These are phyloP conservation scores for Hystrix cristata DNA, from an alignment of 2,113 vertebrate genomes.

Conservation along the genomic window DNA sequence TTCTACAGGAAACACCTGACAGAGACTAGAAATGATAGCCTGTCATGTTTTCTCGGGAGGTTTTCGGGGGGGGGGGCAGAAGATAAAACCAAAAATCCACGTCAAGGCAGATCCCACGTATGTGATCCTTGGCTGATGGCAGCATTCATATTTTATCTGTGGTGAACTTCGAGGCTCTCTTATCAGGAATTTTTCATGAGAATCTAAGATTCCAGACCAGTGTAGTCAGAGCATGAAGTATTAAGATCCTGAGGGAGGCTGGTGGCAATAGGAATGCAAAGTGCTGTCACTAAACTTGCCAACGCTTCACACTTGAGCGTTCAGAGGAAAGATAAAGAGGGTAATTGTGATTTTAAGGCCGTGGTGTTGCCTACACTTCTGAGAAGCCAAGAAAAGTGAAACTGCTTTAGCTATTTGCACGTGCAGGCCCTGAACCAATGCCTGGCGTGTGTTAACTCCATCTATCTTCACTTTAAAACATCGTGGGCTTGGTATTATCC, in stretches of 20 bases:
- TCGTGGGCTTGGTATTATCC: neutral
- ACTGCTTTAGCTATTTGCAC: too few relatives aligned
- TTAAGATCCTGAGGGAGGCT: neutral
- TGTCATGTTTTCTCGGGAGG: neutral
- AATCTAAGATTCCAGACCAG: neutral
- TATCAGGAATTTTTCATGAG: neutral
- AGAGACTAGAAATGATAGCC: neutral
- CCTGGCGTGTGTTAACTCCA: neutral
- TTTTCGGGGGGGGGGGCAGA: neutral
- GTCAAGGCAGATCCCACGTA: accelerated
- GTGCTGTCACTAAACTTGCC: neutral
- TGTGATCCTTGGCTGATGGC: neutral
- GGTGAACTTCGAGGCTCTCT: neutral
- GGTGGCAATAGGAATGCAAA: neutral
- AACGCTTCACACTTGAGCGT: neutral
- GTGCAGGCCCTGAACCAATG: neutral
- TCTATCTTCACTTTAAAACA: neutral
- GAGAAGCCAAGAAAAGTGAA: neutral
- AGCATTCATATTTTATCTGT: too few relatives aligned
- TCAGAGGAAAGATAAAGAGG: neutral
- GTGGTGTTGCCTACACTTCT: neutral
- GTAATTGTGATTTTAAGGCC: accelerated
- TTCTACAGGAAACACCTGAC: neutral
- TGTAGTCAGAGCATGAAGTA: neutral
- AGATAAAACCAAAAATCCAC: neutral